These are phyloP conservation scores for Forbesichthys papilliferus DNA, from an alignment of 2,113 vertebrate species.

Conservation along the genomic window DNA sequence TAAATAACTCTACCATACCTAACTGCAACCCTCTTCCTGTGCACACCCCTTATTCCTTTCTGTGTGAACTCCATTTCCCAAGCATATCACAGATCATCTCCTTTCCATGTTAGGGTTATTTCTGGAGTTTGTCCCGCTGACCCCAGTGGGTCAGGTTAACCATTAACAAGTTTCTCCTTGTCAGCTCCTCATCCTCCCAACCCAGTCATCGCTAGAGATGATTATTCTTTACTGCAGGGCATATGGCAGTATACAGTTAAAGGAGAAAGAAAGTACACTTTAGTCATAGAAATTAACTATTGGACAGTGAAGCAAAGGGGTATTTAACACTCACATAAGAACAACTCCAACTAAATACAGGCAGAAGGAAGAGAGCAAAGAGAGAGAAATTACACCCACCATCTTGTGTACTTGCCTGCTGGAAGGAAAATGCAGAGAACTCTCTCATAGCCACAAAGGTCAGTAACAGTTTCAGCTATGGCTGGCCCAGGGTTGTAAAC, in stretches of 20 bases:
- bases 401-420: slow-evolving; percentile 17
- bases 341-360: too few species aligned
- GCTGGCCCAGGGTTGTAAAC: neutral
- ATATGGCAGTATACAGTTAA: too few species aligned
- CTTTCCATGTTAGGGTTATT: slow-evolving; percentile 10
- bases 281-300: too few species aligned
- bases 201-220: slow-evolving; percentile 3
- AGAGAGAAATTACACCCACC: too few species aligned
- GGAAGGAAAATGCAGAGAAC: slow-evolving; percentile 22
- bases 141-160: slow-evolving; percentile 49
- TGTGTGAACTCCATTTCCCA: neutral
- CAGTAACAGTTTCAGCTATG: slow-evolving; percentile 6
- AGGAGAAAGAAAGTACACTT: too few species aligned
- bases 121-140: slow-evolving; percentile 48
- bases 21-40: neutral
- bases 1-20: too few species aligned
- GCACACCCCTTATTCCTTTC: neutral
- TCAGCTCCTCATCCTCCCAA: slow-evolving; percentile 18
- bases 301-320: too few species aligned
- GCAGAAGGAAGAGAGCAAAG: slow-evolving; percentile 3
- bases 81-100: neutral
- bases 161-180: slow-evolving; percentile 54
- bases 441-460: slow-evolving; percentile 22
- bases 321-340: too few species aligned
- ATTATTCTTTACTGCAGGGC: neutral